Conservation (phyloP, 2,113 vertebrate species). For the Perognathus longimembris region DNA sequence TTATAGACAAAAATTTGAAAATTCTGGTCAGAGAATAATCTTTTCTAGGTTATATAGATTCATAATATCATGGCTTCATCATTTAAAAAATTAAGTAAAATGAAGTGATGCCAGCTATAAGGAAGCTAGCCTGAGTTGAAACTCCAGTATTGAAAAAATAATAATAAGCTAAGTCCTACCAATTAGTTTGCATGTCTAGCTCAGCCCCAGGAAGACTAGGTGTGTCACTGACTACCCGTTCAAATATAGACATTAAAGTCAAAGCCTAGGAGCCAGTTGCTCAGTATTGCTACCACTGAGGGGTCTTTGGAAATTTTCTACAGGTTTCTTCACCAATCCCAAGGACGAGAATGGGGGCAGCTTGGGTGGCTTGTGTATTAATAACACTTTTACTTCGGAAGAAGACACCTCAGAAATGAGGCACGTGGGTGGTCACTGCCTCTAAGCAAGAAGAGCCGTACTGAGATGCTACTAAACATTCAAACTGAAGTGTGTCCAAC, state of each 20-base stretch:
- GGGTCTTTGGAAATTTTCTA: not conserved
- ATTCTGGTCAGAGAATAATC: too few species aligned
- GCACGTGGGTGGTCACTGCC: not conserved
- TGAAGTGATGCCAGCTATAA: too few species aligned
- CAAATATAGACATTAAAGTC: too few species aligned
- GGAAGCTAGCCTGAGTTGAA: not conserved
- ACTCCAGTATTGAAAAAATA: not conserved
- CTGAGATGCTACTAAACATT: not conserved
- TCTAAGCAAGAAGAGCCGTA: not conserved
- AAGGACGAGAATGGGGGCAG: not conserved
- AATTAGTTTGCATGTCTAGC: too few species aligned
- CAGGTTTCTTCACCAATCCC: not conserved
- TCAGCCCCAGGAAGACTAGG: not conserved
- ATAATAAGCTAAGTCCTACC: too few species aligned
- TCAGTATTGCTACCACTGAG: not conserved
- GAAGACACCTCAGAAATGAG: not conserved
- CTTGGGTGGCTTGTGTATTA: not conserved
- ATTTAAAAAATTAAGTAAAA: too few species aligned
- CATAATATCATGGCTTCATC: too few species aligned
- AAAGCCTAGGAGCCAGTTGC: too few species aligned
- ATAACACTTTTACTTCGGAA: not conserved
- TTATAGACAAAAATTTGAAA: too few species aligned
- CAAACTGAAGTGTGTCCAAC: not conserved
- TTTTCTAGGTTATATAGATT: too few species aligned
- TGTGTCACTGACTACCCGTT: not conserved